Evolutionary conservation across 2,797 vertebrate genomes (phyloP), one percentile per base, ranked within the genome.

Genomic region (Danio kyathit): DNA sequence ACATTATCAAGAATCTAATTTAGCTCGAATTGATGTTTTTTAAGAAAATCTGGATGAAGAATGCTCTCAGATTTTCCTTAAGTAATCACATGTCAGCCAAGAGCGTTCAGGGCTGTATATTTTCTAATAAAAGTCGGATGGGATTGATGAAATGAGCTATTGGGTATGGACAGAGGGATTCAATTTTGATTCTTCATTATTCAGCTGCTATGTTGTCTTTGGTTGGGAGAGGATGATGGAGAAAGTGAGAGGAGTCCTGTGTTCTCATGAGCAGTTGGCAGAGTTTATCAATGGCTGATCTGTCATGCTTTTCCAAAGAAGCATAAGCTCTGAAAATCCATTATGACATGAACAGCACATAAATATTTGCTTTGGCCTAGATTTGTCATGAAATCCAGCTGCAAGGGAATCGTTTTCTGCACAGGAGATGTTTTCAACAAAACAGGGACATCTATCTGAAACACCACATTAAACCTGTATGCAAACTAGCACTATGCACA

Each of bases 281-380:
- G 74, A 75, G 49, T 82, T 87, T 88, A 89, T 90, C 88, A 56
- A 59, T 86, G 52, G 80, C 84, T 83, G 46, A 89, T 86, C 81
- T 84, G 66, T 69, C 83, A 72, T 59, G 46, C 6, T 82, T 79
- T 80, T 41, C 13, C 87, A 64, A 76, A 77, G 5, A 83, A 70
- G 14, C 79, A 61, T 84, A 52, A 83, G 80, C 74, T 84, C 56
- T 83, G 72, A 17, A 69, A 82, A 64, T 71, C 69, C 80, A 44
- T 72, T 70, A 41, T 81, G 76, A 76, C 80, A 83, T 84, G 75
- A 87, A 85, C 74, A 76, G 48, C 41, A 65, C 59, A 84, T 73
- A 86, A 89, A 88, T 83, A 89, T 89, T 90, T 88, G 40, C 80
- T 65, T 88, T 91, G 88, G 86, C 81, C 75, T 9, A 14, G 69